Base-by-base conservation (phyloP, 2,888 invertebrate genomes). In the Himalopsyche anomala region DNA sequence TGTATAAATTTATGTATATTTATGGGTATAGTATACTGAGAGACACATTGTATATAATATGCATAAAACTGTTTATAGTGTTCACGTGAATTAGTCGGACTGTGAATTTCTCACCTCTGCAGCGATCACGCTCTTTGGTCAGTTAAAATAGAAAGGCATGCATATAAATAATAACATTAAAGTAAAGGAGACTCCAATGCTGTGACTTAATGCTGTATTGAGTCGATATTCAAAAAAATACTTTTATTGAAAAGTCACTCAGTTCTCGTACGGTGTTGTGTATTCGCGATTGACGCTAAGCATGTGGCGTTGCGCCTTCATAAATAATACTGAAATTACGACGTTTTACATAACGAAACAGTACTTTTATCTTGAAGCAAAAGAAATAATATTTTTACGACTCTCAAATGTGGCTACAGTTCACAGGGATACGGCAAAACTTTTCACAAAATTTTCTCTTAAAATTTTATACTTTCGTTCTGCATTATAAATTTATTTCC, bases 281-380 rank as follows among this genome's bases (percentile, higher is more conserved):
- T 36, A 79, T 82, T 74, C 81, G 81, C 86, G 85, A 88, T 87
- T 88, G 88, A 88, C 88, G 87, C 84, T 86, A 87, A 88, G 86
- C 87, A 87, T 85, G 88, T 86, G 88, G 87, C 87, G 83, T 79
- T 74, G 83, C 86, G 84, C 84, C 86, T 85, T 86, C 88, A 86
- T 88, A 88, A 88, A 88, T 88, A 88, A 88, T 87, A 85, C 86
- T 80, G 84, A 80, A 88, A 88, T 88, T 87, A 88, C 87, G 88
- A 86, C 87, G 80, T 81, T 83, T 86, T 87, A 86, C 87, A 88
- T 88, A 87, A 88, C 86, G 87, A 87, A 86, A 88, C 86, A 84
- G 87, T 82, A 85, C 84, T 88, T 88, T 88, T 87, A 87, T 88
- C 87, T 83, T 87, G 74, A 51, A 62, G 62, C 84, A 87, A 84